Evolutionary conservation across 2,797 vertebrate genomes (phyloP).

Genomic region (Acrocephalus scirpaceus): DNA sequence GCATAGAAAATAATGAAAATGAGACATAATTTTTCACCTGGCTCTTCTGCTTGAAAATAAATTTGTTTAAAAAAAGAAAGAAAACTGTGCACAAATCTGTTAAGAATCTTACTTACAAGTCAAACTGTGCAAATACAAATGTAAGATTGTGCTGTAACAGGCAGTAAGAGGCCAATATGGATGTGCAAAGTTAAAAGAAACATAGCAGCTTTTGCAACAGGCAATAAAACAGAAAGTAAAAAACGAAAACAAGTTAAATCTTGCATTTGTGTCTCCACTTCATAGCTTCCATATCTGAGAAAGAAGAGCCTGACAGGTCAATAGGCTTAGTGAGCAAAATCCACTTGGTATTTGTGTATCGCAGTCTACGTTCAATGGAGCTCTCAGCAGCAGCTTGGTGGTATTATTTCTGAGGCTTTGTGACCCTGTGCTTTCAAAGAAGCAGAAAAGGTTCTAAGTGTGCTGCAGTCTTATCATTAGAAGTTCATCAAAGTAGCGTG

Average conservation of each 20-base stretch:
- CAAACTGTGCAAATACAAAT: conserved; percentile 61
- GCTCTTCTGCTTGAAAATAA: conserved; percentile 25
- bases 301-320: conserved; percentile 70
- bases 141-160: conserved; percentile 64
- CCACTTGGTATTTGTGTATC: conserved; percentile 56
- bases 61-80: neutral
- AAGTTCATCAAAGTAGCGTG: conserved; percentile 88
- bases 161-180: conserved; percentile 69
- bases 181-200: conserved; percentile 78
- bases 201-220: conserved; percentile 75
- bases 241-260: conserved; percentile 68
- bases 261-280: conserved; percentile 74
- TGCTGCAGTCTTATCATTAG: conserved; percentile 81
- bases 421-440: conserved; percentile 81
- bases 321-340: conserved; percentile 67
- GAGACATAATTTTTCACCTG: neutral
- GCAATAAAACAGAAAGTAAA: conserved; percentile 70
- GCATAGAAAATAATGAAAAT: neutral
- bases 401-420: conserved; percentile 77
- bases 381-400: conserved; percentile 80
- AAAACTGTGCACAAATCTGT: conserved; percentile 51
- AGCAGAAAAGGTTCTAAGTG: conserved; percentile 79
- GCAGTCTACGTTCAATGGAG: conserved; percentile 71
- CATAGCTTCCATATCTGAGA: conserved; percentile 73
- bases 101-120: conserved; percentile 55